Evolutionary conservation across 2,113 vertebrate genomes (phyloP), one percentile per base, ranked within the genome.

Genomic region (Austrofundulus limnaeus): DNA sequence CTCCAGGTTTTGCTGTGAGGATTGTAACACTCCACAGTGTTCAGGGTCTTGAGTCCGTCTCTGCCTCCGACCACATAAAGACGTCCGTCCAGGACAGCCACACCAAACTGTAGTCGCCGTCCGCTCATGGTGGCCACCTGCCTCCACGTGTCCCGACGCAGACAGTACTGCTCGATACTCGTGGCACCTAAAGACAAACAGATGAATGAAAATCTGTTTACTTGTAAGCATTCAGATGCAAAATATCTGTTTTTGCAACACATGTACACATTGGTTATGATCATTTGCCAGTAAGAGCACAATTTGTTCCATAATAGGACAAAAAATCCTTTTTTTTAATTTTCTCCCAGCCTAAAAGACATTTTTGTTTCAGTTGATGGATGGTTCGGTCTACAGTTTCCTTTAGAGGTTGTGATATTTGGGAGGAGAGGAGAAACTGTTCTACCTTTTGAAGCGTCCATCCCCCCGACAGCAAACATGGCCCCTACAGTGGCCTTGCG

Each of bases 11-110:
- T 97, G 55, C 94, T 96, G 83, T 94, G 94, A 2, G 97, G 97
- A 75, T 98, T 98, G 88, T 98, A 99, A 83, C 97, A 98, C 75
- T 98, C 97, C 66, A 99, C 96, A 0, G 96, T 98, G 87, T 98
- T 98, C 53, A 99, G 88, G 1, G 97, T 98, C 90, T 99, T 99
- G 67, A 98, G 91, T 61, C 97, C 97, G 12, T 99, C 96, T 81
- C 96, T 92, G 42, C 97, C 97, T 43, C 97, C 97, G 38, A 98
- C 97, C 76, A 98, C 97, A 16, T 96, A 98, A 20, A 99, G 89
- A 20, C 96, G 96, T 46, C 95, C 93, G 19, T 96, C 95, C 6
- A 98, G 91, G 23, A 98, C 97, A 0, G 95, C 95, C 4, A 98
- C 96, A 14, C 96, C 96, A 7, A 99, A 99, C 85, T 99, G 97